These are phyloP conservation scores for Caprella mutica DNA, from an alignment of 2,888 invertebrate species.

Conservation along the genomic window DNA sequence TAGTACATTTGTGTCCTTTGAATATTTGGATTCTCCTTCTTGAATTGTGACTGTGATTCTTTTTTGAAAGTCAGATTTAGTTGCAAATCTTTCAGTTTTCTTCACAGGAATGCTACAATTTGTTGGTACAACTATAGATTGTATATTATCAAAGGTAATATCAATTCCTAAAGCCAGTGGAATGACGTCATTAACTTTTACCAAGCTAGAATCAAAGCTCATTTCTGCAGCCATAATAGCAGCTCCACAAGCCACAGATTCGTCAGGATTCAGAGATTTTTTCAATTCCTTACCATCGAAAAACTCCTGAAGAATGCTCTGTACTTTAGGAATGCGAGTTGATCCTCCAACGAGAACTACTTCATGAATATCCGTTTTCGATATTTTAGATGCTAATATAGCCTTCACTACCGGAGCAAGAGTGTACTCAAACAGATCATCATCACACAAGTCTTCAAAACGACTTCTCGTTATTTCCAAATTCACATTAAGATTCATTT, in stretches of 20 bases:
- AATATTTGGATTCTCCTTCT: too few species aligned
- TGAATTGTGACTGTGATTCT: too few species aligned
- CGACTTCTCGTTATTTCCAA: not conserved
- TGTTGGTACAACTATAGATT: too few species aligned
- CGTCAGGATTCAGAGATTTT: slow-evolving; percentile 55
- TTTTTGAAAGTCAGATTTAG: too few species aligned
- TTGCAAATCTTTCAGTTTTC: too few species aligned
- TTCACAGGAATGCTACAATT: too few species aligned
- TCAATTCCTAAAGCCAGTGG: too few species aligned
- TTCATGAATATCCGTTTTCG: slow-evolving; percentile 38
- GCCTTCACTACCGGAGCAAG: not conserved
- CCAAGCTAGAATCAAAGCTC: too few species aligned
- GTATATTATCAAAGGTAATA: too few species aligned
- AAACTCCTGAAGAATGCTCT: slow-evolving; percentile 52
- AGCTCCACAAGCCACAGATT: slow-evolving; percentile 56
- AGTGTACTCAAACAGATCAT: not conserved
- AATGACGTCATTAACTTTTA: too few species aligned
- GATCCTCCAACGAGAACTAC: slow-evolving; percentile 58
- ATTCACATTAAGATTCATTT: too few species aligned
- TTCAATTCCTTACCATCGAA: slow-evolving; percentile 56
- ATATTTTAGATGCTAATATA: slow-evolving; percentile 39
- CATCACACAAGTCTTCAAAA: not conserved
- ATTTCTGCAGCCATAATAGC: slow-evolving; percentile 56
- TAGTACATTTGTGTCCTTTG: too few species aligned
- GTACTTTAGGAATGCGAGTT: slow-evolving; percentile 61